These are phyloP conservation scores for Ligdia adustata DNA, from an alignment of 2,888 invertebrate species.

Conservation along the genomic window DNA sequence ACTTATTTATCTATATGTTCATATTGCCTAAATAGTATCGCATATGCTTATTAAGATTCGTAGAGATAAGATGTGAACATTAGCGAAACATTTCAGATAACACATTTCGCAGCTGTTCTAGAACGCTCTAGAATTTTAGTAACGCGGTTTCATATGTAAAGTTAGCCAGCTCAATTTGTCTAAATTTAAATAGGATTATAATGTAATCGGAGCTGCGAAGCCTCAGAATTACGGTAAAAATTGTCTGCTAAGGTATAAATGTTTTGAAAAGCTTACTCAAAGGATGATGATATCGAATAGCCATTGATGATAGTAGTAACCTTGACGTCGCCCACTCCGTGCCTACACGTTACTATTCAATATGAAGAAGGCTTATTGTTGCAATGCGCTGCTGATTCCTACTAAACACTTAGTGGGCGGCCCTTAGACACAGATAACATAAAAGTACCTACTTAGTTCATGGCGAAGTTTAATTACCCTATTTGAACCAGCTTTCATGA, in stretches of 20 bases:
- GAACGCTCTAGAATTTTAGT: not conserved
- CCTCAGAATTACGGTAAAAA: not conserved
- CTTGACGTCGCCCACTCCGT: constrained; percentile 28
- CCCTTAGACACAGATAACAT: no score
- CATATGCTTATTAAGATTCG: not conserved
- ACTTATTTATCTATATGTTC: not conserved
- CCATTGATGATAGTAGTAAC: constrained; percentile 25
- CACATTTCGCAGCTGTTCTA: not conserved
- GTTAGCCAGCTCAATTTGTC: not conserved
- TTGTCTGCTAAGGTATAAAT: not conserved
- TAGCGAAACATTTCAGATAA: not conserved
- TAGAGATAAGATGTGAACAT: not conserved
- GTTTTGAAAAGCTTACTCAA: not conserved
- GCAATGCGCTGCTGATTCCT: constrained; percentile 25
- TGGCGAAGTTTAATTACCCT: constrained; percentile 13
- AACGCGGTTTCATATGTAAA: not conserved
- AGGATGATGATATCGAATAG: constrained; percentile 4
- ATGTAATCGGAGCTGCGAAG: not conserved
- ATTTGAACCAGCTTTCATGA: not conserved
- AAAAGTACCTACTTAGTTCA: no score
- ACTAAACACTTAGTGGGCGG: constrained; percentile 28
- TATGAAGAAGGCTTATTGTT: constrained; percentile 24
- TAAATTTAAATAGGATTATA: constrained; percentile 1
- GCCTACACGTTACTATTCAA: constrained; percentile 25
- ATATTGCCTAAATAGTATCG: not conserved